Percentiles rank a stretch among this genome's conserved stretches.
These are phyloP conservation scores for Aplodontia rufa DNA, from an alignment of 2,113 vertebrate genomes.

Conservation along the genomic window DNA sequence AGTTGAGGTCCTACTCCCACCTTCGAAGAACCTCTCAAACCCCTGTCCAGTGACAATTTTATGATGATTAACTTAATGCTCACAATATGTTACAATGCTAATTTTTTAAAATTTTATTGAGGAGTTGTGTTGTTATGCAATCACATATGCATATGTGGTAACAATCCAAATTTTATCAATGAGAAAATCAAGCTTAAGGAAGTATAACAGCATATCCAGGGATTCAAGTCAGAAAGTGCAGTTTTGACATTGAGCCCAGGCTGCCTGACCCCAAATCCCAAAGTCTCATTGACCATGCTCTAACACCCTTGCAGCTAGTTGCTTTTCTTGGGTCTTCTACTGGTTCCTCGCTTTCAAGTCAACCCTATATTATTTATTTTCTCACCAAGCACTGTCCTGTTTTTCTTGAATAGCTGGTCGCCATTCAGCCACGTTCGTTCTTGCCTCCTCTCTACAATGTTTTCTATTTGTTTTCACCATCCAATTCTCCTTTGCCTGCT, in stretches of 20 bases:
- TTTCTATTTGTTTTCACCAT: background rate
- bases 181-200: background rate
- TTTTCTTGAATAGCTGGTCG: background rate
- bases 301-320: background rate
- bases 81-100: too few relatives aligned
- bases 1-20: too few relatives aligned
- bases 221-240: background rate
- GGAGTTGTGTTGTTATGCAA: too few relatives aligned
- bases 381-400: background rate
- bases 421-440: background rate
- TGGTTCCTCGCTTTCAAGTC: background rate
- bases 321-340: background rate
- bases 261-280: background rate
- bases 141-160: too few relatives aligned
- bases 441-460: background rate
- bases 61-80: background rate
- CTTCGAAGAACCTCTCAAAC: too few relatives aligned
- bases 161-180: too few relatives aligned
- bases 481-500: background rate
- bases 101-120: too few relatives aligned
- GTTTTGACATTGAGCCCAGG: background rate
- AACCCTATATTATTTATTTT: background rate
- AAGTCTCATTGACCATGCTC: fast-evolving
- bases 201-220: background rate
- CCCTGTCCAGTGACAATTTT: too few relatives aligned